Evolutionary conservation across 2,113 vertebrate genomes (phyloP).

Genomic region (Tachysurus vachellii): DNA sequence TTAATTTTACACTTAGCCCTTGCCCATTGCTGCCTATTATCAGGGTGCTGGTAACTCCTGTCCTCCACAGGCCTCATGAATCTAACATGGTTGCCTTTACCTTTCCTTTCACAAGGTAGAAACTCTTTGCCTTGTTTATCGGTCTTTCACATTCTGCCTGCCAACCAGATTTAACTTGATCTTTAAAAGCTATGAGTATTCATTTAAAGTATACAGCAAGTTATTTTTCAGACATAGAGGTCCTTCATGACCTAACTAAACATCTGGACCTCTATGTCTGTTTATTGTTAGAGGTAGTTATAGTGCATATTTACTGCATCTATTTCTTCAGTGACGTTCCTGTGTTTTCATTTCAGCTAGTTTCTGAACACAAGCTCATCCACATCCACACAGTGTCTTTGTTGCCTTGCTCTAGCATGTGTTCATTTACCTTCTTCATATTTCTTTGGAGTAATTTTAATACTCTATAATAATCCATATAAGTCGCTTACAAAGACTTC

Average conservation of each 20-base stretch:
- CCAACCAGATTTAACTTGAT: not conserved
- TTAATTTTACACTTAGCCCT: not conserved
- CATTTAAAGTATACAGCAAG: not conserved
- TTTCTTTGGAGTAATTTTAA: not conserved
- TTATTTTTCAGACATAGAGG: too few species aligned
- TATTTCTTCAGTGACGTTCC: too few species aligned
- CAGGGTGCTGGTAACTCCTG: not conserved
- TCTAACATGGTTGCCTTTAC: not conserved
- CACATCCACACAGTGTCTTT: not conserved
- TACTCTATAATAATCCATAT: not conserved
- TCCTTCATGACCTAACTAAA: not conserved
- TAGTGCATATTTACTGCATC: not conserved
- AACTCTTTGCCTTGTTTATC: not conserved
- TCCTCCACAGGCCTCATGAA: not conserved
- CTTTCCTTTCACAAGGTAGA: not conserved
- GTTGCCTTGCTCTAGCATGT: not conserved
- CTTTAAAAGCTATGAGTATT: not conserved
- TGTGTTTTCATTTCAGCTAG: not conserved
- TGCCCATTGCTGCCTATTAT: not conserved
- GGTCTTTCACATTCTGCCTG: not conserved
- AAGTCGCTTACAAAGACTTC: not conserved
- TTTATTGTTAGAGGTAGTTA: not conserved
- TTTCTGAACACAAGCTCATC: not conserved
- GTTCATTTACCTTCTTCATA: not conserved
- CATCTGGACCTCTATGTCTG: not conserved